Conservation (phyloP, 2,113 vertebrate species). For the Octodon degus region DNA sequence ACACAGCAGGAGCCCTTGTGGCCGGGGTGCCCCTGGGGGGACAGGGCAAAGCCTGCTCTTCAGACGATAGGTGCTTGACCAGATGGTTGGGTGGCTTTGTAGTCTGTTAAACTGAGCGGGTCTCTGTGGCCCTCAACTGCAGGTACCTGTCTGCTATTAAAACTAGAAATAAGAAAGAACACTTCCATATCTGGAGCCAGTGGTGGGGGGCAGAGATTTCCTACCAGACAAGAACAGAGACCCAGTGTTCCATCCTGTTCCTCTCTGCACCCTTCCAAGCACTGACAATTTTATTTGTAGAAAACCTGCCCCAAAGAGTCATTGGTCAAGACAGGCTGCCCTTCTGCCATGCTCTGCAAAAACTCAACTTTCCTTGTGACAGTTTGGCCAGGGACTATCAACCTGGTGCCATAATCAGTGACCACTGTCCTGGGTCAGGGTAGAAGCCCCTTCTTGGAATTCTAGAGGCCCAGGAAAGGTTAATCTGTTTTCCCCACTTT, state of each 20-base stretch:
- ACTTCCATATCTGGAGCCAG: background rate
- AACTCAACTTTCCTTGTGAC: no score
- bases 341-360: background rate
- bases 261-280: background rate
- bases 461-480: accelerated
- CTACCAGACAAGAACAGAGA: background rate
- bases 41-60: no score
- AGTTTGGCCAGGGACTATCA: background rate
- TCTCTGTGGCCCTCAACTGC: background rate
- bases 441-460: background rate
- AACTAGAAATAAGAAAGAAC: background rate
- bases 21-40: background rate
- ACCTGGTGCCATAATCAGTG: background rate
- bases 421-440: background rate
- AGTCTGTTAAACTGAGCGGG: background rate
- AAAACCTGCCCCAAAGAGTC: background rate
- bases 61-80: background rate
- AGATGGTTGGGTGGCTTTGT: background rate
- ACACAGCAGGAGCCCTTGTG: background rate
- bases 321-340: accelerated
- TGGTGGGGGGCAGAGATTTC: background rate
- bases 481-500: background rate
- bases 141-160: background rate
- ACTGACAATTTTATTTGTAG: background rate
- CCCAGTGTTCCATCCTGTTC: accelerated